Conservation (phyloP, 2,888 invertebrate species). For the Parnassius glacialis region DNA sequence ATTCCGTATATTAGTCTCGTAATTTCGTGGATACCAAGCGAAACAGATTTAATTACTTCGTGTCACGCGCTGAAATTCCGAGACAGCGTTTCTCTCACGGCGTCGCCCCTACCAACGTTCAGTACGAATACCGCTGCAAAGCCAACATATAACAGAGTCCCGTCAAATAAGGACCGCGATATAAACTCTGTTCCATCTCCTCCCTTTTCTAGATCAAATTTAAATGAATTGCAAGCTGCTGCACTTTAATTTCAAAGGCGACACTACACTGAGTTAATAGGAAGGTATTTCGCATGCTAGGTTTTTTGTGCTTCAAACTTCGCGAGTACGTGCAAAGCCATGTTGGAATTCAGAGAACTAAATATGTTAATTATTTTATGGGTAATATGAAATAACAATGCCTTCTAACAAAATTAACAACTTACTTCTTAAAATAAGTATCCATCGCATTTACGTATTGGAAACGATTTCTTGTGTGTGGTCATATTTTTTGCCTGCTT, state of each 20-base stretch:
- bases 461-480: too few species aligned
- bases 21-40: neutral
- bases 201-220: neutral
- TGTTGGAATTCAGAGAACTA: too few species aligned
- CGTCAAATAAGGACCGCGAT: conserved; percentile 1
- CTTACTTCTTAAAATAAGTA: too few species aligned
- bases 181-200: conserved; percentile 1
- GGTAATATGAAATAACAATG: too few species aligned
- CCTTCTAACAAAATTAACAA: neutral
- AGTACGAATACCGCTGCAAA: conserved; percentile 6
- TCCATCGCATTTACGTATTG: too few species aligned
- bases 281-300: neutral
- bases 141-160: conserved; percentile 3
- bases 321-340: too few species aligned
- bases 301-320: neutral
- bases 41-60: conserved; percentile 15
- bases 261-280: neutral
- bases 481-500: too few species aligned
- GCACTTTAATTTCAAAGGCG: conserved; percentile 10
- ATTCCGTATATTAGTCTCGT: neutral
- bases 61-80: conserved; percentile 4
- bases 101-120: conserved; percentile 1
- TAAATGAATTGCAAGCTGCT: neutral
- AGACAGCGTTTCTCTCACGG: conserved; percentile 14
- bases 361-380: too few species aligned